Evolutionary conservation across 2,797 vertebrate species (phyloP), one percentile per base, ranked within the genome.

Genomic region (Lates japonicus): DNA sequence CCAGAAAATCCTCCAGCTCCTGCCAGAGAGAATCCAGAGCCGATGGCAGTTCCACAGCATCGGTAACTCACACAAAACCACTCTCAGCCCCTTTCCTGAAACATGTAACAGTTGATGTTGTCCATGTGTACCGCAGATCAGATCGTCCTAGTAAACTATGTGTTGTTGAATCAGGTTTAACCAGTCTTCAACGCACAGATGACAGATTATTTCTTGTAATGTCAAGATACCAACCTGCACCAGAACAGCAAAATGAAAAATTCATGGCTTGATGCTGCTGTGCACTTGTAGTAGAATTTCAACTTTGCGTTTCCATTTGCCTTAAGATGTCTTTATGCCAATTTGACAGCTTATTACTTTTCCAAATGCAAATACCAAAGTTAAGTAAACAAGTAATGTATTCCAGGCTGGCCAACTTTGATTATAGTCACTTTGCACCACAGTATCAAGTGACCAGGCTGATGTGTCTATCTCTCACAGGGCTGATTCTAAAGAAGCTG

Each of bases 11-110:
- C 95, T 99, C 78, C 98, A 99, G 84, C 97, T 99, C 75, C 96
- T 99, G 89, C 98, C 98, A 12, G 98, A 99, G 93, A 96, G 97
- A 90, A 98, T 99, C 93, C 97, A 99, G 90, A 96, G 96, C 73
- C 95, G 98, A 91, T 99, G 98, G 98, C 98, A 99, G 89, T 99
- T 99, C 95, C 98, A 99, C 96, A 99, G 98, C 95, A 99, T 99
- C 78, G 98, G 98, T 99, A 94, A 84, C 61, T 55, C 14, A 2
- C 42, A 22, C 39, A 55, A 39, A 77, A 37, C 2, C 39, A 19
- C 41, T 37, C 41, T 59, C 5, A 7, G 5, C n/a, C 8, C 3
- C 5, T 25, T 16, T 65, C 49, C 6, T 49, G 0, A 70, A 39
- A 46, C 19, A n/a, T 17, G 3, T 59, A 13, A 7, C 22, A 52